Conservation (phyloP, 2,113 vertebrate species). For the Campylomormyrus tamandua region DNA sequence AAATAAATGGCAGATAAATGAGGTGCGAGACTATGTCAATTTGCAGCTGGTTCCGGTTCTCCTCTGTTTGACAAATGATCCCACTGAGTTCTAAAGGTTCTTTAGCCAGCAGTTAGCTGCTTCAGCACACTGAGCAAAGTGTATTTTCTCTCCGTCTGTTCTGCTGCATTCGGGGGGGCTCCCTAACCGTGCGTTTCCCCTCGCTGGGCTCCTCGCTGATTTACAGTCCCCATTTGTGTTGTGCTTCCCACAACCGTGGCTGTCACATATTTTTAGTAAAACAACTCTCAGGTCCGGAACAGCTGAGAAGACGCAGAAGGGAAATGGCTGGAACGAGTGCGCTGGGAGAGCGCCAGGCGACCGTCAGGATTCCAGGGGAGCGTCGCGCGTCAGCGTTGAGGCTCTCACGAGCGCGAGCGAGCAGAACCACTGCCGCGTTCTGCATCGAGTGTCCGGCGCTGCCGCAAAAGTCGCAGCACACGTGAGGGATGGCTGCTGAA, state of each 20-base stretch:
- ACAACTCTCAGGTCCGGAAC: constrained; percentile 32
- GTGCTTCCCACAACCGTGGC: constrained; percentile 32
- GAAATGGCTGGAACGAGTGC: constrained; percentile 11
- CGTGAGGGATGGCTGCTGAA: neutral
- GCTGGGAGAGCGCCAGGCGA: constrained; percentile 11
- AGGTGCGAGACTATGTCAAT: constrained; percentile 38
- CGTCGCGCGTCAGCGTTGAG: constrained; percentile 33
- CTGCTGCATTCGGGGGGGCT: constrained; percentile 43
- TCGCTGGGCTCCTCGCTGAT: constrained; percentile 60
- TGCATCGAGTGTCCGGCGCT: constrained; percentile 40
- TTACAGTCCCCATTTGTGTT: constrained; percentile 56
- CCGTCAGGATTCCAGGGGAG: constrained; percentile 37
- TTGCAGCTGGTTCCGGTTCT: constrained; percentile 43
- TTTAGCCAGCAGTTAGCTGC: constrained; percentile 48
- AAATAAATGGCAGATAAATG: constrained; percentile 18
- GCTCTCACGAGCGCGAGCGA: constrained; percentile 33
- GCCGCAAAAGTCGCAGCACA: constrained; percentile 44
- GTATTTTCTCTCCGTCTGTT: constrained; percentile 56
- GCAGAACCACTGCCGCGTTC: constrained; percentile 32
- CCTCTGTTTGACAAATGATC: constrained; percentile 44
- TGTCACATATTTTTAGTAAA: neutral
- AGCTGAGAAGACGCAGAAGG: constrained; percentile 26
- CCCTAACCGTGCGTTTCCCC: constrained; percentile 29
- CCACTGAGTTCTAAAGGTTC: constrained; percentile 51
- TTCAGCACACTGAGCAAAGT: constrained; percentile 58